Evolutionary conservation across 2,888 invertebrate genomes (phyloP).

Genomic region (Conistra vaccinii): DNA sequence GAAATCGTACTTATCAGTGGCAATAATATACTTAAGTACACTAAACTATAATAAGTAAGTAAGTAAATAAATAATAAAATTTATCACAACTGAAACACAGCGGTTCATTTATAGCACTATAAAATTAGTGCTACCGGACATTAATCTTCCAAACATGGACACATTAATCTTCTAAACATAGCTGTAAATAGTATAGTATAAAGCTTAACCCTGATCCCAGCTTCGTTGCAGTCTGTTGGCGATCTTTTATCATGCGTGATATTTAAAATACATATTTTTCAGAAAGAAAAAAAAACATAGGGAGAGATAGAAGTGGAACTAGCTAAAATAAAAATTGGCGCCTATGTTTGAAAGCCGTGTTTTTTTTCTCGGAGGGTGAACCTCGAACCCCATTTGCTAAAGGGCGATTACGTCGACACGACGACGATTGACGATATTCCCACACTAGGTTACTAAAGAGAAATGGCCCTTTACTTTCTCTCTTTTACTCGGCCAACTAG

Average conservation of each 20-base stretch:
- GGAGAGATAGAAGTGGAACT: neutral
- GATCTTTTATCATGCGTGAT: neutral
- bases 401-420: slow-evolving; percentile 57
- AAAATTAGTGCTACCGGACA: slow-evolving; percentile 18
- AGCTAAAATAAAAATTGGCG: slow-evolving; percentile 40
- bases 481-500: slow-evolving; percentile 53
- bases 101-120: slow-evolving; percentile 3
- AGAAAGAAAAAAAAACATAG: neutral
- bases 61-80: slow-evolving; percentile 13
- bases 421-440: slow-evolving; percentile 47
- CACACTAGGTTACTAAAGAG: slow-evolving; percentile 57
- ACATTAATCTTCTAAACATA: neutral
- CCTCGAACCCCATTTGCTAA: slow-evolving; percentile 51
- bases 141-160: neutral
- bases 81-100: neutral
- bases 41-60: neutral
- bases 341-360: slow-evolving; percentile 16
- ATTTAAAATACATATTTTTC: neutral
- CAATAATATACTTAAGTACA: neutral
- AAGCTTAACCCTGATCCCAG: neutral
- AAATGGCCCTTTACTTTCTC: slow-evolving; percentile 64
- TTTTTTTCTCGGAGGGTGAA: slow-evolving; percentile 46
- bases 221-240: neutral
- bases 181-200: neutral
- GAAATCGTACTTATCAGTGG: slow-evolving; percentile 13